Percentiles rank a stretch among this genome's conserved stretches.
phyloP scores from a whole-genome alignment of 2,888 invertebrate species.

The Drosophila kambysellisi region DNA sequence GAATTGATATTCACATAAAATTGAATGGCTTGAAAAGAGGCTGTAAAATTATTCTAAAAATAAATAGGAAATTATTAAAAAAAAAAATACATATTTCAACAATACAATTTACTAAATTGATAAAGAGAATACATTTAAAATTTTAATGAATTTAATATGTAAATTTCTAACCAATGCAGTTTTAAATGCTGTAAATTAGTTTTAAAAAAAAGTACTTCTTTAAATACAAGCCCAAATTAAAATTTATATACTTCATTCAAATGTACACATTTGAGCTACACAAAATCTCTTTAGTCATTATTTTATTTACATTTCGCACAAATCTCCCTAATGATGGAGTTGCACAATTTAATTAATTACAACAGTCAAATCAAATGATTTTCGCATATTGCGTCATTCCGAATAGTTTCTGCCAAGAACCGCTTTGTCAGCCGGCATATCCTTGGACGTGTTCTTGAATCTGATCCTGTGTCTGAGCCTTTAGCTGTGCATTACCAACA shows the following conservation, averaged over 20 bases:
- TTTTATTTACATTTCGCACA: neutral
- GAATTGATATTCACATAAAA: neutral
- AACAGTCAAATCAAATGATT: constrained; percentile 12
- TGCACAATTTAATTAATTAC: constrained; percentile 20
- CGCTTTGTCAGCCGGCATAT: constrained; percentile 1
- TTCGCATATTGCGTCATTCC: constrained; percentile 30
- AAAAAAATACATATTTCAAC: neutral
- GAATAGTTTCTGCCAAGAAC: constrained; percentile 9
- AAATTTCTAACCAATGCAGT: neutral
- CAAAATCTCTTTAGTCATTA: neutral
- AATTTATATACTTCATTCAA: neutral
- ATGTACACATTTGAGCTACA: neutral
- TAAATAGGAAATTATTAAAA: neutral
- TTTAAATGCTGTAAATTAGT: too few species aligned
- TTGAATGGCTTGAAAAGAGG: neutral
- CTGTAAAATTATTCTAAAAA: neutral
- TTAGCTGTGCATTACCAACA: constrained; percentile 24
- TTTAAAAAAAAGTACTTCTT: neutral
- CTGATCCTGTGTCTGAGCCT: constrained; percentile 14
- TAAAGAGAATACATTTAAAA: neutral
- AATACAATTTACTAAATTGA: neutral
- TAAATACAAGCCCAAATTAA: neutral
- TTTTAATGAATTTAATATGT: neutral
- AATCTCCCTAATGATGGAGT: neutral
- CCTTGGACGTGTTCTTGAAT: constrained; percentile 14